phyloP scores from a whole-genome alignment of 2,797 vertebrate species.

The Eulemur albifrons region DNA sequence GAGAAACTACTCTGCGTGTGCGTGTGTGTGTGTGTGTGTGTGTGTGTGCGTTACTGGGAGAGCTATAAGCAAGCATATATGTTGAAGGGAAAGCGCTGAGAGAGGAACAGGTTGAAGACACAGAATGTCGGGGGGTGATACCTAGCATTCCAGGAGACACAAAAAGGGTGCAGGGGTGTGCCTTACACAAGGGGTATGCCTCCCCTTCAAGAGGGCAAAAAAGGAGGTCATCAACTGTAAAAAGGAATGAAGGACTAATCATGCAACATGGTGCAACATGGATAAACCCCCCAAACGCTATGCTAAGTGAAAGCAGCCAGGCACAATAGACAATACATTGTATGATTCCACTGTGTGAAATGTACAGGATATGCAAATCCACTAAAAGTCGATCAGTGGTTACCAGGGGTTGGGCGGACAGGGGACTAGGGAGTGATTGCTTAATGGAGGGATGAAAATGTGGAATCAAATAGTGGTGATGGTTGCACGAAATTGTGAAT shows the following conservation, averaged over 20 bases:
- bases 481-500: background rate
- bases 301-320: background rate
- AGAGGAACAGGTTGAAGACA: background rate
- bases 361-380: background rate
- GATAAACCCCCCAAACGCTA: background rate
- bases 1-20: background rate
- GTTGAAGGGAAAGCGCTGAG: background rate
- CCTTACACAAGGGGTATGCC: background rate
- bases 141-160: background rate
- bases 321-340: background rate
- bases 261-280: no score
- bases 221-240: background rate
- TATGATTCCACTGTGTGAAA: background rate
- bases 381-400: background rate
- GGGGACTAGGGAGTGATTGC: background rate
- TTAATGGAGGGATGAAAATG: background rate
- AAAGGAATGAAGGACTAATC: background rate
- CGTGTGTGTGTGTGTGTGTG: background rate
- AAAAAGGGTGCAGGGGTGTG: background rate
- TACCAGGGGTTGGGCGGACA: accelerated
- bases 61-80: background rate
- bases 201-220: background rate
- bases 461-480: background rate
- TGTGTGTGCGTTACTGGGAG: background rate
- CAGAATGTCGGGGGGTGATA: no score